phyloP scores from a whole-genome alignment of 2,888 invertebrate species.

The Dryadula phaetusa region DNA sequence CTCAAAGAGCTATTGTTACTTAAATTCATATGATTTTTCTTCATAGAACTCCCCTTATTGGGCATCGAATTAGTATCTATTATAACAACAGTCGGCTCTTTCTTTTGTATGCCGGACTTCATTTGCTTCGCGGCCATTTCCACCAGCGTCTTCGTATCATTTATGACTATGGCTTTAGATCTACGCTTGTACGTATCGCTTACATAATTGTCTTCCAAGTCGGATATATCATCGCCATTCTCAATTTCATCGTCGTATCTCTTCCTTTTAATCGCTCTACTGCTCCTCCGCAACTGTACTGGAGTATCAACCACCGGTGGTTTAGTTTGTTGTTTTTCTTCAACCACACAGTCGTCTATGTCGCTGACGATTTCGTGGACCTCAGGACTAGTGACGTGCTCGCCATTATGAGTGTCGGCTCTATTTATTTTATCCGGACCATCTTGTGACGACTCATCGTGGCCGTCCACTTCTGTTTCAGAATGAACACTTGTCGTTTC shows the following conservation, averaged over 20 bases:
- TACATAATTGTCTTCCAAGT: constrained; percentile 86
- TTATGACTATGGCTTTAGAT: constrained; percentile 84
- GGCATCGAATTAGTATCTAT: constrained; percentile 90
- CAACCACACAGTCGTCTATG: constrained; percentile 75
- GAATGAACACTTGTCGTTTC: constrained; percentile 74
- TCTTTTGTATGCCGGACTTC: constrained; percentile 74
- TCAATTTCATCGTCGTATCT: constrained; percentile 81
- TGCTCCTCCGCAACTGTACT: constrained; percentile 63
- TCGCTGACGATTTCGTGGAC: constrained; percentile 74
- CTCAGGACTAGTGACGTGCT: constrained; percentile 60
- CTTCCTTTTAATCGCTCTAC: constrained; percentile 80
- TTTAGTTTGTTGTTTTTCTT: constrained; percentile 53
- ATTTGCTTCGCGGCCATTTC: constrained; percentile 87
- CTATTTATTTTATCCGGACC: constrained; percentile 52
- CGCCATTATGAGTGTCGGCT: constrained; percentile 58
- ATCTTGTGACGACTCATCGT: constrained; percentile 60
- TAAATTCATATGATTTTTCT: constrained; percentile 52
- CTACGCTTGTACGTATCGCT: constrained; percentile 81
- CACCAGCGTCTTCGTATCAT: constrained; percentile 88
- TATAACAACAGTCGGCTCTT: constrained; percentile 90
- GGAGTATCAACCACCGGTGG: constrained; percentile 50
- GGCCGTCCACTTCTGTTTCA: constrained; percentile 63
- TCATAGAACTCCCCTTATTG: constrained; percentile 79
- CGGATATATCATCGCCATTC: constrained; percentile 84
- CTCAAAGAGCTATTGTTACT: constrained; percentile 79